Evolutionary conservation across 2,888 invertebrate genomes (phyloP).

Genomic region (Cantharis rustica): DNA sequence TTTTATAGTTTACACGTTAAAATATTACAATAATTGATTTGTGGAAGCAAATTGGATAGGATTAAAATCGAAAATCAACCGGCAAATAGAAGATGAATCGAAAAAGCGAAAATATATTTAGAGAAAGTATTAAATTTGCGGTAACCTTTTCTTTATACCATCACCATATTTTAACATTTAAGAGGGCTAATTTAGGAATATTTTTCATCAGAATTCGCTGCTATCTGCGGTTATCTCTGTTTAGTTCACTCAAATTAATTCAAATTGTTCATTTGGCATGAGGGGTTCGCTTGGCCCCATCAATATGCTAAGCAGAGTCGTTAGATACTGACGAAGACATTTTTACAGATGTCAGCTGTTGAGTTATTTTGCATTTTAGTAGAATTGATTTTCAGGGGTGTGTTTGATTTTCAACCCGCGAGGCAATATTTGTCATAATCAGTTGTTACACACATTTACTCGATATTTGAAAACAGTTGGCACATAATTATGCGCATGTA

Average conservation of each 20-base stretch:
- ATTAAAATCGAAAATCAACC: neutral
- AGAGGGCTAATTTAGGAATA: slow-evolving; percentile 38
- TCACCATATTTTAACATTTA: slow-evolving; percentile 40
- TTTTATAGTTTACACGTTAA: neutral
- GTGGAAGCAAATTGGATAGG: neutral
- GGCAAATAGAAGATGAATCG: neutral
- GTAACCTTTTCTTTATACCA: slow-evolving; percentile 24
- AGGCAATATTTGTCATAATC: slow-evolving; percentile 7
- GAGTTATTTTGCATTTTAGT: neutral
- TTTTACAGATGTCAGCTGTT: slow-evolving; percentile 22
- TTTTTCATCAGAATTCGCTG: slow-evolving; percentile 37
- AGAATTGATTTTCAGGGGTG: neutral
- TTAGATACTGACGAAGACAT: slow-evolving; percentile 14
- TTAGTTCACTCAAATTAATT: slow-evolving; percentile 35
- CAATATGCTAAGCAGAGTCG: slow-evolving; percentile 34
- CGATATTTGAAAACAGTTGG: slow-evolving; percentile 26
- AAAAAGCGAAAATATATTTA: neutral
- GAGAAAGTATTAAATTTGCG: slow-evolving; percentile 24
- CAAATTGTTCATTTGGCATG: slow-evolving; percentile 36
- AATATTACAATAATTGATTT: neutral
- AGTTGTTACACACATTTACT: slow-evolving; percentile 9
- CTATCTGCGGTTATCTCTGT: slow-evolving; percentile 37
- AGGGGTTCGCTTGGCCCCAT: slow-evolving; percentile 34
- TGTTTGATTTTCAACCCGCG: neutral
- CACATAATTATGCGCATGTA: slow-evolving; percentile 31